Percentiles rank a stretch among this genome's conserved stretches.
Evolutionary conservation across 2,113 vertebrate genomes (phyloP).

Genomic region (Orientallactaga bullata): DNA sequence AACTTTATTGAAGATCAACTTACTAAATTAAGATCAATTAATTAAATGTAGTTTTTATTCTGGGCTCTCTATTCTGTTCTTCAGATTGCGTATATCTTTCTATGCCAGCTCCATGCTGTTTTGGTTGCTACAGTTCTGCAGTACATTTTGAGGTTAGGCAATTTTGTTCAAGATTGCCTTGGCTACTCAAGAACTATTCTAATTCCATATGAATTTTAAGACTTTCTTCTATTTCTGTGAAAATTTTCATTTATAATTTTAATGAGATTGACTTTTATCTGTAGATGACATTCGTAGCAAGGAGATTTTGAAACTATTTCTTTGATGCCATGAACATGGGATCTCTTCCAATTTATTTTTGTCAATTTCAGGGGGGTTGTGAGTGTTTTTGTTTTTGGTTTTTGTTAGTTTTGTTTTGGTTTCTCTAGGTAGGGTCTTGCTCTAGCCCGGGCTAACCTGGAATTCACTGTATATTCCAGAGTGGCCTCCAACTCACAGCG

Average conservation of each 20-base stretch:
- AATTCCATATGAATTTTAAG: not conserved
- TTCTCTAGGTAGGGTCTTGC: no score
- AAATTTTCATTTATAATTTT: not conserved
- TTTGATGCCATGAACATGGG: not conserved
- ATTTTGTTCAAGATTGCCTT: not conserved
- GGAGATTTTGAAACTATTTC: not conserved
- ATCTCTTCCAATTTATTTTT: not conserved
- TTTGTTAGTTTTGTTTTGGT: no score
- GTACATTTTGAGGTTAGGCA: not conserved
- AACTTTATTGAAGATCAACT: not conserved
- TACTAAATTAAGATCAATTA: not conserved
- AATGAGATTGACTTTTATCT: not conserved
- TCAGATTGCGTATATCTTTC: not conserved
- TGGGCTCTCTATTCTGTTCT: not conserved
- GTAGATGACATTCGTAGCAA: not conserved
- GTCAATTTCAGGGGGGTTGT: not conserved
- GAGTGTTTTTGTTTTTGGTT: no score
- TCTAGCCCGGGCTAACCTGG: no score
- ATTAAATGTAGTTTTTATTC: not conserved
- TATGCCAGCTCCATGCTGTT: not conserved
- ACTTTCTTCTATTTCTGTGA: not conserved
- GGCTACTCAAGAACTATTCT: not conserved
- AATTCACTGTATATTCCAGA: no score
- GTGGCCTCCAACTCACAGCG: no score
- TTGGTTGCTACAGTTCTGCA: not conserved